Conservation (phyloP, 2,113 vertebrate species). For the Lethenteron camtschaticum region DNA sequence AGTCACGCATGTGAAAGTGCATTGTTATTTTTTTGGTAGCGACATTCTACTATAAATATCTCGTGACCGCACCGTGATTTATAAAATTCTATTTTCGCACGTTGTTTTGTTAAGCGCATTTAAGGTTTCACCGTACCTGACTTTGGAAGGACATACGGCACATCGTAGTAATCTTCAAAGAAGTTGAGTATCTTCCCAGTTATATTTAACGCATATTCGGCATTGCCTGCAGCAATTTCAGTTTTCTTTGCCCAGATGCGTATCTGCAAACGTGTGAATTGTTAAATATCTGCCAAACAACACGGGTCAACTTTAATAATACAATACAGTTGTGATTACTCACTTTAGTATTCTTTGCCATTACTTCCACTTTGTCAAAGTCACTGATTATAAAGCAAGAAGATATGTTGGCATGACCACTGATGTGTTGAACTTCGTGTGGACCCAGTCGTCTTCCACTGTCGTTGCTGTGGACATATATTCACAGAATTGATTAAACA, state of each 20-base stretch:
- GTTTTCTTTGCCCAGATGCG: neutral
- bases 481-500: too few relatives aligned
- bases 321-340: neutral
- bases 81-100: too few relatives aligned
- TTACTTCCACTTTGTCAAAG: neutral
- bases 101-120: too few relatives aligned
- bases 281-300: too few relatives aligned
- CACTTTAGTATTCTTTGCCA: neutral
- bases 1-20: too few relatives aligned
- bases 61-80: too few relatives aligned
- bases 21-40: too few relatives aligned
- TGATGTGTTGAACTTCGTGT: neutral
- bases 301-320: too few relatives aligned
- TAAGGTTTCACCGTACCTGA: neutral
- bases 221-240: neutral
- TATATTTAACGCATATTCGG: neutral
- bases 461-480: too few relatives aligned
- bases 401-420: neutral
- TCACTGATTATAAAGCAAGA: slow-evolving; percentile 1
- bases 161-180: neutral
- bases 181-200: neutral
- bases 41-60: too few relatives aligned
- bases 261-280: neutral
- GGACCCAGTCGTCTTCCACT: neutral
- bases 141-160: slow-evolving; percentile 1